A percentile compares a stretch with the other conserved stretches of the same genome.
phyloP scores from a whole-genome alignment of 2,797 vertebrate genomes.

The Salarias fasciatus region DNA sequence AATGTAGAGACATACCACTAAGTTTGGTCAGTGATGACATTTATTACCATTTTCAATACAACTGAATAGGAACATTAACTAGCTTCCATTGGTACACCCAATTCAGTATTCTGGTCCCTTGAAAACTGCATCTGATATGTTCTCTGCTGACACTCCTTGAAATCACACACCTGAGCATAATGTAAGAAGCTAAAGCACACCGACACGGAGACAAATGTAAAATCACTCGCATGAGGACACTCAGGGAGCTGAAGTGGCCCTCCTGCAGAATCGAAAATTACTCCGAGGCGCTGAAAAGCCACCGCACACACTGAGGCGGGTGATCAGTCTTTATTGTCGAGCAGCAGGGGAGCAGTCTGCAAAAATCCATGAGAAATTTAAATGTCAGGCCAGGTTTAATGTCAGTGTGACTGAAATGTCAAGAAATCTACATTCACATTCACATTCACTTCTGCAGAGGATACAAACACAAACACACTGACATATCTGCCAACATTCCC shows the following conservation, averaged over 20 bases:
- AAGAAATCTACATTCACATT: constrained; percentile 32
- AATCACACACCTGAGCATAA: background rate
- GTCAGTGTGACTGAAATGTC: constrained; percentile 53
- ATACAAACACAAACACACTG: background rate
- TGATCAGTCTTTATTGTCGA: constrained; percentile 33
- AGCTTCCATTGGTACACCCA: no score
- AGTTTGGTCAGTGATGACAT: no score
- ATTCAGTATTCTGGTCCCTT: no score
- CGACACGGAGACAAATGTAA: background rate
- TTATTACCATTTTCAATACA: no score
- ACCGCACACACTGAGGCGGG: background rate
- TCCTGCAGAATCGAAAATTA: background rate
- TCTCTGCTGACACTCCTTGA: background rate
- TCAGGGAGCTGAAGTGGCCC: background rate
- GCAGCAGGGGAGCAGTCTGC: constrained; percentile 2
- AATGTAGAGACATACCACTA: no score
- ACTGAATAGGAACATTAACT: no score
- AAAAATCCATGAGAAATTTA: constrained; percentile 53
- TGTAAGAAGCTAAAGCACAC: background rate
- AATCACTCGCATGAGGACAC: constrained; percentile 8
- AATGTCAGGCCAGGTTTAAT: constrained; percentile 60
- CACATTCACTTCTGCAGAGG: background rate
- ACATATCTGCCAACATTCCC: background rate
- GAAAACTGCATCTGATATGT: no score
- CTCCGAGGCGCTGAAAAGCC: background rate